Conservation (phyloP, 2,797 vertebrate genomes). For the Typhlichthys subterraneus region DNA sequence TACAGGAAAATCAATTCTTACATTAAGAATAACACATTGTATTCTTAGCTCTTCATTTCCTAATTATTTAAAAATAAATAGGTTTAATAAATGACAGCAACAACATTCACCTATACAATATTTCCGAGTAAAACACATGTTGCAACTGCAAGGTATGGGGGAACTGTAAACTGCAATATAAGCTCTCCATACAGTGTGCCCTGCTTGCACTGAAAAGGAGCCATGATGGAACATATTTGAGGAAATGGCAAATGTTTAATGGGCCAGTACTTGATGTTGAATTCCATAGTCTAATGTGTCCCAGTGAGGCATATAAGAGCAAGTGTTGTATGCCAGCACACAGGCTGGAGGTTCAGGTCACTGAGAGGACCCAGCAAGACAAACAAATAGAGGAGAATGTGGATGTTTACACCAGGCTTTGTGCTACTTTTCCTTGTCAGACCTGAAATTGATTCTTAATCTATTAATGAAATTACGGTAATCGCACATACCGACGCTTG, state of each 20-base stretch:
- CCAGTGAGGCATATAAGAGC: slow-evolving; percentile 72
- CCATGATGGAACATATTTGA: slow-evolving; percentile 74
- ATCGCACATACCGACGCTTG: slow-evolving; percentile 4
- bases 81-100: too few relatives aligned
- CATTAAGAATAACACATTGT: too few relatives aligned
- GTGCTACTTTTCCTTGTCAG: slow-evolving; percentile 17
- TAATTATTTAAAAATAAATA: too few relatives aligned
- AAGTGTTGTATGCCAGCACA: slow-evolving; percentile 68
- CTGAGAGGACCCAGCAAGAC: slow-evolving; percentile 61
- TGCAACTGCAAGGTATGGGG: too few relatives aligned
- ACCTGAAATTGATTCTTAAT: background rate
- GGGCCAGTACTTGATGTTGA: slow-evolving; percentile 73
- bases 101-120: too few relatives aligned
- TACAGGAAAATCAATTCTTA: too few relatives aligned
- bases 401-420: slow-evolving; percentile 26
- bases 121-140: too few relatives aligned
- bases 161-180: too few relatives aligned
- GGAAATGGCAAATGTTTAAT: slow-evolving; percentile 77
- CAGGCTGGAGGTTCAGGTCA: slow-evolving; percentile 72
- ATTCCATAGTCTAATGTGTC: slow-evolving; percentile 78
- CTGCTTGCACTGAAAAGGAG: slow-evolving; percentile 42
- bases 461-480: background rate
- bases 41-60: too few relatives aligned
- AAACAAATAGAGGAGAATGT: slow-evolving; percentile 29
- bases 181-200: slow-evolving; percentile 3